phyloP scores from a whole-genome alignment of 2,797 vertebrate species.

The Vireo griseus region DNA sequence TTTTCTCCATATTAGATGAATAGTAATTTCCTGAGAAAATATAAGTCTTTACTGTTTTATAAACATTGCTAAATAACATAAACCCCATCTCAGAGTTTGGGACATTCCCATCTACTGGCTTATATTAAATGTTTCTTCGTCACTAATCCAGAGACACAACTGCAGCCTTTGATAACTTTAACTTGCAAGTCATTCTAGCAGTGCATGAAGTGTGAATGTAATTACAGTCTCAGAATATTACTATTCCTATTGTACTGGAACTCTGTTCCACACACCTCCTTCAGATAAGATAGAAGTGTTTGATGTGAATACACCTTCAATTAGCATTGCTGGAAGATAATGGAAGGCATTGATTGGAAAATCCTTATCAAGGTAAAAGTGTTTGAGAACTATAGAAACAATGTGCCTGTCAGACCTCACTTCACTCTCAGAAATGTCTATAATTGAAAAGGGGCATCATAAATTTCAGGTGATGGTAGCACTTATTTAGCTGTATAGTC shows the following conservation, averaged over 20 bases:
- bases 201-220: constrained; percentile 60
- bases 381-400: constrained; percentile 41
- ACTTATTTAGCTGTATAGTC: neutral
- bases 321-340: constrained; percentile 72
- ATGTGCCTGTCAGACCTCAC: neutral
- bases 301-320: constrained; percentile 69
- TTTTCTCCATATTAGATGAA: neutral
- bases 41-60: neutral
- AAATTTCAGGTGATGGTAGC: neutral
- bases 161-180: neutral
- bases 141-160: neutral
- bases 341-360: constrained; percentile 74
- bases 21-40: neutral
- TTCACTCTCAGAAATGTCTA: neutral
- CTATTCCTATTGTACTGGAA: constrained; percentile 60
- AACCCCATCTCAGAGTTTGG: neutral
- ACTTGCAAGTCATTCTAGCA: constrained; percentile 53
- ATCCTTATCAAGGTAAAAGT: constrained; percentile 70
- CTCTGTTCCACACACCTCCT: constrained; percentile 44
- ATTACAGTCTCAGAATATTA: constrained; percentile 70
- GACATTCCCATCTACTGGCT: neutral
- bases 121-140: neutral
- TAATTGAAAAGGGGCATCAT: neutral
- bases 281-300: constrained; percentile 74
- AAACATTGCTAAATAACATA: neutral